Evolutionary conservation across 2,888 invertebrate genomes (phyloP), one percentile per base, ranked within the genome.

Genomic region (Hipparchia semele): DNA sequence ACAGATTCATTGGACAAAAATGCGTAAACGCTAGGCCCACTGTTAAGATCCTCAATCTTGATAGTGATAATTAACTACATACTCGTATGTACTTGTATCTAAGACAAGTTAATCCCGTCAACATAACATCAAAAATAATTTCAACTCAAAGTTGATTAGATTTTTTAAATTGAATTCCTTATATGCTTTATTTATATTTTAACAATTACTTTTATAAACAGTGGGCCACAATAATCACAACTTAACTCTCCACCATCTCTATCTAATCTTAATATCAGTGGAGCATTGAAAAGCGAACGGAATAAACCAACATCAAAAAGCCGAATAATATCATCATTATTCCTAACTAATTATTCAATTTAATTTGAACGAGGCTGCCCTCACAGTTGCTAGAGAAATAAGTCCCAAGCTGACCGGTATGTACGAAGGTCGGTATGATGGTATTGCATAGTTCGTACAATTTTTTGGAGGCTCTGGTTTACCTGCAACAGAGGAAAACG

Each of bases 381-480:
- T 83, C 67, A 79, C 73, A 59, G 75, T 73, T 67, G 77, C 73
- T 39, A 80, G 70, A 46, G 77, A 74, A 72, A 76, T 66, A 39
- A 80, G 73, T 73, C 78, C 79, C 62, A 80, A 71, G 67, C 78
- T 72, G 51, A 79, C 69, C 62, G 75, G 65, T 45, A 62, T 56
- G 62, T 75, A 72, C 12, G 84, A 81, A 6, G 87, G 78, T 10
- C 79, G 78, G 80, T 80, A 33, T 76, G 81, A 75, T 1, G 81
- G 73, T 58, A 13, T 23, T 3, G 88, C 91, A 72, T 80, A 81
- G 75, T 80, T 91, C 10, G 93, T 93, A 79, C 94, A 94, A 80
- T 93, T 94, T 80, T 82, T 87, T 0, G 90, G 91, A 49, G 88
- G 81, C 61, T 90, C 92, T 73, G 91, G 90, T 79, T 92, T 92